Base-by-base conservation (phyloP, 2,113 vertebrate genomes). In the Dromaius novaehollandiae region DNA sequence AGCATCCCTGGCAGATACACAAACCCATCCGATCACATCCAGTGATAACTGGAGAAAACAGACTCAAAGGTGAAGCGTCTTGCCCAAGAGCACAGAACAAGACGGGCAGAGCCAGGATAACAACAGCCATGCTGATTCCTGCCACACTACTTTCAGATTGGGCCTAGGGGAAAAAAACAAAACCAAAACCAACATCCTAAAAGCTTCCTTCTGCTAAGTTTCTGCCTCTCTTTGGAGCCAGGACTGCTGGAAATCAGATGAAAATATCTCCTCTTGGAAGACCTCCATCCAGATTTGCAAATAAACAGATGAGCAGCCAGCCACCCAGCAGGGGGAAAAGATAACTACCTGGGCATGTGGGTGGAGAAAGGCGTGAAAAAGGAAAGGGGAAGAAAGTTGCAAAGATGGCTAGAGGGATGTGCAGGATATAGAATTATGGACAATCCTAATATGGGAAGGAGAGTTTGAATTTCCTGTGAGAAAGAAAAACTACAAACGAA, bases 251-350 rank as follows among this genome's bases (percentile, higher is more conserved):
- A 78, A 94, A 79, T 28, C 16, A 88, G 75, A 63, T 9, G 2
- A 75, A 88, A 93, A 63, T 44, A 46, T 30, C 46, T 78, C 32
- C 40, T 86, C 12, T 71, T 71, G 9, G n/a, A 88, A 88, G 82
- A 70, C 3, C 50, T 96, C 68, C 76, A 68, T 78, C 18, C 50
- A 78, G 64, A 75, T 94, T 86, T 92, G 88, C 93, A 92, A 96
- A 93, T 81, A 91, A 97, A 87, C 78, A 92, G 42, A 90, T 46
- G 50, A 96, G 77, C 77, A 94, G 95, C 92, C 93, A 95, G 95
- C 92, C 93, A 88, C 88, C 85, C 82, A 94, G 86, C 50, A 78
- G 82, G 87, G 36, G 60, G 30, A 56, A 26, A 21, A 36, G 26
- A 74, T 46, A 88, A 92, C 74, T 40, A 63, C 77, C 70, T 7